phyloP scores from a whole-genome alignment of 1,140 invertebrate species.

The Drosophila albomicans region DNA sequence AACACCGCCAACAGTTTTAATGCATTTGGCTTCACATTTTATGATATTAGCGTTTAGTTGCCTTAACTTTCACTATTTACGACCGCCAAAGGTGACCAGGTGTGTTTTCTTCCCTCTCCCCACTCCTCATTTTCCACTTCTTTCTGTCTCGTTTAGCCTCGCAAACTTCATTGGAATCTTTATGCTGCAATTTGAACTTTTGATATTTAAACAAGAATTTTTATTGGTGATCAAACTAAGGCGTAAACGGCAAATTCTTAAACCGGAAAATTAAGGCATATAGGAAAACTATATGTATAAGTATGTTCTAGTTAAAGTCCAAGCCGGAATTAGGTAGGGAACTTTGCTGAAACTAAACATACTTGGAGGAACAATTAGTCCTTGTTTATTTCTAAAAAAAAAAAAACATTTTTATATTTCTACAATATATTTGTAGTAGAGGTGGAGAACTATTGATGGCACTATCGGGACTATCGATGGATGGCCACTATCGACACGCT shows the following conservation, averaged over 20 bases:
- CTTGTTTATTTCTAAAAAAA: too few species aligned
- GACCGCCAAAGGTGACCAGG: slow-evolving; percentile 59
- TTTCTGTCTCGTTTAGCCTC: slow-evolving; percentile 1
- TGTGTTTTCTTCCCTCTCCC: slow-evolving; percentile 1
- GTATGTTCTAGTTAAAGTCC: neutral
- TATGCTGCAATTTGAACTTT: slow-evolving; percentile 47
- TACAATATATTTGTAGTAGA: too few species aligned
- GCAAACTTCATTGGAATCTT: slow-evolving; percentile 39
- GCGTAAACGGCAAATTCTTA: slow-evolving; percentile 8
- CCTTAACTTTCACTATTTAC: slow-evolving; percentile 68
- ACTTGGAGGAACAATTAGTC: too few species aligned
- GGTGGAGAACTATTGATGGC: too few species aligned
- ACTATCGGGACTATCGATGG: too few species aligned
- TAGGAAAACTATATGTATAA: neutral
- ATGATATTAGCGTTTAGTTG: slow-evolving; percentile 78
- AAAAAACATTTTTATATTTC: too few species aligned
- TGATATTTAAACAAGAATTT: slow-evolving; percentile 32
- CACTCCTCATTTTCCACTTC: neutral
- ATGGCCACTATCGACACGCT: too few species aligned
- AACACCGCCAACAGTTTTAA: slow-evolving; percentile 40
- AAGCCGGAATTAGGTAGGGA: too few species aligned
- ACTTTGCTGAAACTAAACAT: too few species aligned
- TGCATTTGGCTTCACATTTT: slow-evolving; percentile 58
- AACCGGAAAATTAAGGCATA: neutral
- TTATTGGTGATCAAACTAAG: slow-evolving; percentile 28